Conservation (phyloP, 2,888 invertebrate species). For the Helobdella robusta region DNA sequence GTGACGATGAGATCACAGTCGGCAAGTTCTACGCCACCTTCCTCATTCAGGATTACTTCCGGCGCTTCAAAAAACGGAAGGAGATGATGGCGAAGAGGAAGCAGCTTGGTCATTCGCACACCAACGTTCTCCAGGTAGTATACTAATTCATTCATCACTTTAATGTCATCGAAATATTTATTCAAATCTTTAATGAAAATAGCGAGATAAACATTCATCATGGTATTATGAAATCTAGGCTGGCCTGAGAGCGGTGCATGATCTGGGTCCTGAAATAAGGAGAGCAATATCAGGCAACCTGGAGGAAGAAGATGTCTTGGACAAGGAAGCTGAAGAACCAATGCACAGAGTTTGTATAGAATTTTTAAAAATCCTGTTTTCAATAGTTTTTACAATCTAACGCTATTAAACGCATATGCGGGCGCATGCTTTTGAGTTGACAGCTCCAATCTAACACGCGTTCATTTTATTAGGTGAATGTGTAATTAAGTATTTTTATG, state of each 20-base stretch:
- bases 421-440: no score
- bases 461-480: no score
- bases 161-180: no score
- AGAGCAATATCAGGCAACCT: conserved; percentile 95
- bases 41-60: conserved; percentile 97
- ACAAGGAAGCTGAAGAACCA: conserved; percentile 66
- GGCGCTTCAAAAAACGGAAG: conserved; percentile 88
- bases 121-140: conserved; percentile 69
- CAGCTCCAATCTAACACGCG: no score
- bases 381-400: no score
- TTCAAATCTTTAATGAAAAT: no score
- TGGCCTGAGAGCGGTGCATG: conserved; percentile 88
- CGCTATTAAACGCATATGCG: no score
- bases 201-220: no score
- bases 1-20: conserved; percentile 96
- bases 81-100: conserved; percentile 49
- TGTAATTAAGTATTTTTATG: no score
- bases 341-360: conserved; percentile 76
- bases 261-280: conserved; percentile 93
- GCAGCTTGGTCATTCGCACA: conserved; percentile 53
- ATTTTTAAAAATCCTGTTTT: neutral
- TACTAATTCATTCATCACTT: no score
- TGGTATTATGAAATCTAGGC: conserved; percentile 57
- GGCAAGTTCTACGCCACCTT: conserved; percentile 99
- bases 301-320: conserved; percentile 66